Evolutionary conservation across 2,113 vertebrate genomes (phyloP), one percentile per base, ranked within the genome.

Genomic region (Junco hyemalis): DNA sequence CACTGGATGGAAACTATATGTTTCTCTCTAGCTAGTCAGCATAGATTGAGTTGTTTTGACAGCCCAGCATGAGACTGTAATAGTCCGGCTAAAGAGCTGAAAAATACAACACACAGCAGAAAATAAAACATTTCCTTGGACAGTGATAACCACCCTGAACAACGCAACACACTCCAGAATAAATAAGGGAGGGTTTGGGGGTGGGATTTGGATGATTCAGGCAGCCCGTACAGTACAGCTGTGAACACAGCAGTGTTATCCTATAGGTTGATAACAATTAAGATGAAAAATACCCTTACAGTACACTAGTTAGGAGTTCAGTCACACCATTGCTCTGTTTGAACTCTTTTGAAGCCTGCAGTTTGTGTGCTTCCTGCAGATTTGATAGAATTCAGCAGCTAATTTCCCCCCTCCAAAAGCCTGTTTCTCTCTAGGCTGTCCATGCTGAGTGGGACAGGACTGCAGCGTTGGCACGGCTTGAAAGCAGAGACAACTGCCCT

Each of bases 11-110:
- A 88, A 94, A 56, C 93, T 96, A 6, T 74, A 64, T 48, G 70
- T 82, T 96, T 92, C 87, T 92, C 78, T 70, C 60, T 35, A 44
- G 50, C 48, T 65, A 96, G 81, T 66, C 93, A 88, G 89, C 82
- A n/a, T 88, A 89, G 91, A 90, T 96, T 93, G 86, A 94, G 81
- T 94, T 96, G 77, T 91, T 96, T 89, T 93, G 93, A 95, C 94
- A 96, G 90, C 93, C 79, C 91, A 92, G 92, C 60, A 44, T 91
- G 93, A 94, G 81, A 50, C 47, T 54, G 69, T 92, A 92, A 90
- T 82, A 91, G 93, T 81, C 93, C 61, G 4, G 69, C 92, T 96
- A 97, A 95, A 96, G 93, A 96, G 65, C 71, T 93, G 92, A 81
- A 90, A 94, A 94, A 70, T 83, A 88, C 79, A 96, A 92, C 60